Evolutionary conservation across 2,113 vertebrate genomes (phyloP), one percentile per base, ranked within the genome.

Genomic region (Alethe castanea): DNA sequence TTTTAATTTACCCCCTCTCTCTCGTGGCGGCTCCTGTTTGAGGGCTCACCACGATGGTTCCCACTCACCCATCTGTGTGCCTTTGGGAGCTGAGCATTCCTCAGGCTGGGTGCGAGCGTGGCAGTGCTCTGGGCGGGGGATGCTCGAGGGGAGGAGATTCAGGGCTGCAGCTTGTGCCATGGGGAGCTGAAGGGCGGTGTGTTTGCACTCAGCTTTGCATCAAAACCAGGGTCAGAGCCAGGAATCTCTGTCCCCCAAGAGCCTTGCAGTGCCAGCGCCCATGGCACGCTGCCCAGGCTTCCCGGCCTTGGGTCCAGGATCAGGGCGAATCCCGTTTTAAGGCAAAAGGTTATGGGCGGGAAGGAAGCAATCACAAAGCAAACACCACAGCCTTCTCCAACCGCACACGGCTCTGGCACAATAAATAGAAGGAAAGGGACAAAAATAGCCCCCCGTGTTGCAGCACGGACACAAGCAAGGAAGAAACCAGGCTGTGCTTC

Each of bases 331-430:
- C 88, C 82, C 10, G 2, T 45, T 86, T 79, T 31, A 76, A 95
- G 91, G 86, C 74, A 60, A 86, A 92, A 91, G 92, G 87, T 89
- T 94, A 85, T 19, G 79, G 93, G 82, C 2, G 86, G 91, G 86
- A 95, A 92, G 94, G 91, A 95, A 96, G 67, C 50, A 38, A 85
- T 85, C 65, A 18, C 16, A 66, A 74, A 92, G 86, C 90, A 90
- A 91, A 78, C 81, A 67, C 25, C 36, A 6, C 44, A 10, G 81
- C 20, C 6, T n/a, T 44, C 70, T 60, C 52, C 26, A 20, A 36
- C 53, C 16, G 0, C 88, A 57, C 81, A 44, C 2, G 28, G 60
- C 53, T 93, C 24, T 4, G 48, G 44, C 48, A 66, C 74, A 56
- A 79, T 12, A 85, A 92, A 93, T 67, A 92, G 94, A 90, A 85